Conservation (phyloP, 2,113 vertebrate genomes). For the Gobio gobio region DNA sequence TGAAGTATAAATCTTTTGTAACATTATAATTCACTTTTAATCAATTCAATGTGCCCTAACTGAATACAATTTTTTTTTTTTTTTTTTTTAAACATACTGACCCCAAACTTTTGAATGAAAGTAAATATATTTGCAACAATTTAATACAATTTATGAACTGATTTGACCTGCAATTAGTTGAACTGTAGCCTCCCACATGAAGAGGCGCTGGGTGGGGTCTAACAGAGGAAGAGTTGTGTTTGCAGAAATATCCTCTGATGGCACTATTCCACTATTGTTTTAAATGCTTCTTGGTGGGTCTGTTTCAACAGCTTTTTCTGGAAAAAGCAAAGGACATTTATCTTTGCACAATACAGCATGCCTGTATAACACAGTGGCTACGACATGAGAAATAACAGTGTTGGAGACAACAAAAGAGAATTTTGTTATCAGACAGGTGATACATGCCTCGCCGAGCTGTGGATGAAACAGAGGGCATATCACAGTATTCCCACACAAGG, state of each 20-base stretch:
- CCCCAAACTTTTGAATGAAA: not conserved
- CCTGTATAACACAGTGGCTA: conserved; percentile 17
- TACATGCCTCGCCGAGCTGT: conserved; percentile 43
- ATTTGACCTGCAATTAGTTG: not conserved
- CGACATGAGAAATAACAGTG: conserved; percentile 30
- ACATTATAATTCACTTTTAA: not conserved
- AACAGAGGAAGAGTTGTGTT: conserved; percentile 41
- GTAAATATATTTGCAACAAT: not conserved
- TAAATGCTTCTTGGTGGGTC: conserved; percentile 44
- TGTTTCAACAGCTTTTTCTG: conserved; percentile 21
- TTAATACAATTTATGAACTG: not conserved
- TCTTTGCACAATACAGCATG: conserved; percentile 28
- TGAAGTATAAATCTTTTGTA: not conserved
- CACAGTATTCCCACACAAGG: conserved; percentile 32
- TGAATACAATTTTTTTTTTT: not conserved
- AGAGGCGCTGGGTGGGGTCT: conserved; percentile 12
- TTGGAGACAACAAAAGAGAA: conserved; percentile 35
- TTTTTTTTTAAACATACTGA: not conserved
- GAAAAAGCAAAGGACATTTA: conserved; percentile 36
- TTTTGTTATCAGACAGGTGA: conserved; percentile 46
- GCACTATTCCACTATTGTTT: conserved; percentile 43
- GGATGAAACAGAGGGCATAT: conserved; percentile 35
- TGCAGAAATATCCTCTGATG: conserved; percentile 19
- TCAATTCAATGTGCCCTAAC: not conserved
- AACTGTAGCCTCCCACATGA: conserved; percentile 7